phyloP scores from a whole-genome alignment of 2,888 invertebrate genomes.

The Drosophila niveifrons region DNA sequence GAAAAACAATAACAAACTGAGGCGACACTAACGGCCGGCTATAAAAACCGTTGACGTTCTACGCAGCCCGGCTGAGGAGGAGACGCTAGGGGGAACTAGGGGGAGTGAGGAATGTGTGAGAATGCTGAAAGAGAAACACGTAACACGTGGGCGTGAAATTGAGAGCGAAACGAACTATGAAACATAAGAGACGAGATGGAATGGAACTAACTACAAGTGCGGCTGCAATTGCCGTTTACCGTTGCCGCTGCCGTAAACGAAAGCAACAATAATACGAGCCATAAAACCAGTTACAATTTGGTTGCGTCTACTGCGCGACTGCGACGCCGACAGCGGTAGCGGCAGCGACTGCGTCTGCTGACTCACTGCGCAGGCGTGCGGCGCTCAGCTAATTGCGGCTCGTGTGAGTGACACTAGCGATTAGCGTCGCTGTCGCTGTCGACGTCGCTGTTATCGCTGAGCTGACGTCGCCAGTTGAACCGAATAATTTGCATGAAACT shows the following conservation, averaged over 20 bases:
- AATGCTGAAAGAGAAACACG: conserved; percentile 38
- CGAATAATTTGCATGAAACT: conserved; percentile 72
- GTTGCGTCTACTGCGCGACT: conserved; percentile 34
- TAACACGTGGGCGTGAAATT: conserved; percentile 65
- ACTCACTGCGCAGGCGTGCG: conserved; percentile 73
- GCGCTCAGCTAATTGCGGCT: conserved; percentile 67
- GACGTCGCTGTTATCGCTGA: conserved; percentile 21
- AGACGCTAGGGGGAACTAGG: background rate
- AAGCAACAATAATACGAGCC: conserved; percentile 11
- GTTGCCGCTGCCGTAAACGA: background rate
- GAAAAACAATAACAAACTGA: conserved; percentile 55
- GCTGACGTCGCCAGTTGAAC: conserved; percentile 46
- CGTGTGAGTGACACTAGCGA: conserved; percentile 79
- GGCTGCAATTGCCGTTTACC: conserved; percentile 60
- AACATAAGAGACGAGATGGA: conserved; percentile 58
- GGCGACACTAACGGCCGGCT: conserved; percentile 55
- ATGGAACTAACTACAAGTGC: conserved; percentile 49
- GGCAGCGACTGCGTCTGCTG: conserved; percentile 44
- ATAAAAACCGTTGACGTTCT: conserved; percentile 25
- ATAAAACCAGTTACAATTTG: conserved; percentile 72
- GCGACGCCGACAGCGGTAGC: conserved; percentile 4
- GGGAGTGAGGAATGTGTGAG: conserved; percentile 13
- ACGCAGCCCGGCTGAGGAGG: background rate
- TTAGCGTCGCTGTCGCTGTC: conserved; percentile 57
- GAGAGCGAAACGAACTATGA: conserved; percentile 56